Base-by-base conservation (phyloP, 2,888 invertebrate species). In the Parascotia fuliginaria region DNA sequence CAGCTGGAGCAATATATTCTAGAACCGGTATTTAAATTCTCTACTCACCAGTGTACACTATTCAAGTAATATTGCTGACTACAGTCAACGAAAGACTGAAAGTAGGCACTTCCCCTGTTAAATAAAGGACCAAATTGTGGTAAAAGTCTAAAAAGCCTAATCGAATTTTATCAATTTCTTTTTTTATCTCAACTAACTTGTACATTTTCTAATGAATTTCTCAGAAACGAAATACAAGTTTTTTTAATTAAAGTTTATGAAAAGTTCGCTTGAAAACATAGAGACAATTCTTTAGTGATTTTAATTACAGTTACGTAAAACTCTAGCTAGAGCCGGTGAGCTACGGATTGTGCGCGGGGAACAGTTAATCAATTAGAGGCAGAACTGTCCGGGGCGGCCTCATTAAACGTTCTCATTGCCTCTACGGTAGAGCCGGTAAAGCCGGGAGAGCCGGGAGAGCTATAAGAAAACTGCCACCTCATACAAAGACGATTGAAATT, bases 361-460 rank as follows among this genome's bases (percentile, higher is more conserved):
- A 42, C 67, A 66, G 66, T 70, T 73, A 73, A 77, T 77, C 72
- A 76, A 74, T 77, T 77, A 76, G 76, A 59, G 41, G 19, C 9
- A 34, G 71, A 56, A 54, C 34, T 31, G 68, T 37, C 58, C 46
- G 59, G 56, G 60, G 62, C 55, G 74, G 67, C 74, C 86, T 87
- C 87, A 86, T 87, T 87, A 87, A 79, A 74, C 68, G 74, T 68
- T 32, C 77, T 81, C 79, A 84, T 84, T 78, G 81, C 80, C 82
- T 78, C 77, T 70, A 28, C 39, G 7, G 36, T 12, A 14, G 14
- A 16, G 38, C 49, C 42, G 31, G 28, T 22, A 28, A 5, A 3
- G 19, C 19, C 19, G 3, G 3, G 19, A 19, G 14, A 28, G 38
- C 49, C 42, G 31, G 28, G 11, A 19, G 19, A 34, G 28, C 39